A percentile compares a stretch with the other conserved stretches of the same genome.
Conservation (phyloP, 2,797 vertebrate species). For the Microctenopoma steveboyesi region DNA sequence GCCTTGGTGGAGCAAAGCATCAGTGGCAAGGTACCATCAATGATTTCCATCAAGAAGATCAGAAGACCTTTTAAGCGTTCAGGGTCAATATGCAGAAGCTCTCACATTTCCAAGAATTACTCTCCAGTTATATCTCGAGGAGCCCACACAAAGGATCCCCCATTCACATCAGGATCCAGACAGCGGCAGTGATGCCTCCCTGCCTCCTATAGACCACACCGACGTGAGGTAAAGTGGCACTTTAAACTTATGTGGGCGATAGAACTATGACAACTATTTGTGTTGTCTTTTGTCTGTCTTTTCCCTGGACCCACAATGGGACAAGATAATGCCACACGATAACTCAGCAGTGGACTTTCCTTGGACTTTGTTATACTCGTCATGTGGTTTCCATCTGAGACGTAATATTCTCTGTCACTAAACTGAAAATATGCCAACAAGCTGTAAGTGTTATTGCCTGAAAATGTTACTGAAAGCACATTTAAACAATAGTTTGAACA, state of each 20-base stretch:
- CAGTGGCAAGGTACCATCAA: slow-evolving; percentile 67
- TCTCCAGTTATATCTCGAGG: slow-evolving; percentile 61
- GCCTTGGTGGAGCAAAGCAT: slow-evolving; percentile 58
- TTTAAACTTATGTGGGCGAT: neutral
- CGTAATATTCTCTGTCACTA: no score
- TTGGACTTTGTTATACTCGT: neutral
- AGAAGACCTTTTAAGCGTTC: slow-evolving; percentile 78
- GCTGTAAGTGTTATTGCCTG: neutral
- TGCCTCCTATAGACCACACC: slow-evolving; percentile 22
- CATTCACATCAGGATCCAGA: slow-evolving; percentile 42
- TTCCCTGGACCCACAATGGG: neutral
- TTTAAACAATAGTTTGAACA: slow-evolving; percentile 7
- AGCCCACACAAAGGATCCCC: slow-evolving; percentile 53
- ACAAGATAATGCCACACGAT: neutral
- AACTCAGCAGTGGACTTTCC: neutral
- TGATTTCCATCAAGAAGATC: slow-evolving; percentile 84
- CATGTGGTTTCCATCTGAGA: neutral
- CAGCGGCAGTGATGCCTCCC: slow-evolving; percentile 30
- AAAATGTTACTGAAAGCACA: neutral
- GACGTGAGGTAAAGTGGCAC: slow-evolving; percentile 42
- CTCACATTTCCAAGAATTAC: slow-evolving; percentile 64
- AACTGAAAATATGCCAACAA: neutral
- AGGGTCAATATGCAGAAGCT: slow-evolving; percentile 58
- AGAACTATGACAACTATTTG: neutral
- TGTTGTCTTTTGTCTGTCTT: neutral